phyloP scores from a whole-genome alignment of 2,888 invertebrate genomes.

The Coremacera marginata region DNA sequence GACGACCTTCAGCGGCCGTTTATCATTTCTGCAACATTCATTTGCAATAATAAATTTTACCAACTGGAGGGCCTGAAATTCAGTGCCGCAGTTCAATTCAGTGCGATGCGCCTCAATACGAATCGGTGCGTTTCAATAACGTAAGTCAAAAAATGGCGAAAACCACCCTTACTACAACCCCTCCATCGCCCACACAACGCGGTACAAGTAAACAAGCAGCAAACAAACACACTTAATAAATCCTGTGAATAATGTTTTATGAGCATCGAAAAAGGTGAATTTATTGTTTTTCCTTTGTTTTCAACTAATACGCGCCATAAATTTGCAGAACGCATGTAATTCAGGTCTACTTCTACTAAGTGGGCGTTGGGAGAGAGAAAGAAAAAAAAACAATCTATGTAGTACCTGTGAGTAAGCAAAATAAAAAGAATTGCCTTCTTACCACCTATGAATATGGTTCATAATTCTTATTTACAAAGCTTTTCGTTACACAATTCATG shows the following conservation, averaged over 20 bases:
- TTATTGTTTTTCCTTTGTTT: conserved; percentile 34
- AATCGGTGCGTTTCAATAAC: neutral
- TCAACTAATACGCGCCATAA: conserved; percentile 32
- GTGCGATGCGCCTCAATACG: neutral
- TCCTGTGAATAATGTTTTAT: conserved; percentile 37
- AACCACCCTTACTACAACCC: neutral
- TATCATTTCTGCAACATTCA: conserved; percentile 31
- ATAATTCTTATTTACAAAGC: neutral
- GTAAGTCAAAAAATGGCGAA: neutral
- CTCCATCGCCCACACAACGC: neutral
- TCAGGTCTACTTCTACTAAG: neutral
- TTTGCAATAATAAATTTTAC: conserved; percentile 26
- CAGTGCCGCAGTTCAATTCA: neutral
- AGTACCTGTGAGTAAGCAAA: too few relatives aligned
- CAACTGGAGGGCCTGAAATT: neutral
- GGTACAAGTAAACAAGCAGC: conserved; percentile 5
- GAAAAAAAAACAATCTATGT: too few relatives aligned
- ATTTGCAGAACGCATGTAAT: conserved; percentile 29
- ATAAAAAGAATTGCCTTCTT: too few relatives aligned
- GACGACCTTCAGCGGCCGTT: conserved; percentile 30
- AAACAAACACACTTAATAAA: conserved; percentile 28
- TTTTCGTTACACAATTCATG: neutral
- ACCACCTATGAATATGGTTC: neutral
- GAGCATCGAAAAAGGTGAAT: conserved; percentile 36
- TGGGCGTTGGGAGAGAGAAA: too few relatives aligned